phyloP scores from a whole-genome alignment of 2,113 vertebrate species.

The Coracopsis vasa region DNA sequence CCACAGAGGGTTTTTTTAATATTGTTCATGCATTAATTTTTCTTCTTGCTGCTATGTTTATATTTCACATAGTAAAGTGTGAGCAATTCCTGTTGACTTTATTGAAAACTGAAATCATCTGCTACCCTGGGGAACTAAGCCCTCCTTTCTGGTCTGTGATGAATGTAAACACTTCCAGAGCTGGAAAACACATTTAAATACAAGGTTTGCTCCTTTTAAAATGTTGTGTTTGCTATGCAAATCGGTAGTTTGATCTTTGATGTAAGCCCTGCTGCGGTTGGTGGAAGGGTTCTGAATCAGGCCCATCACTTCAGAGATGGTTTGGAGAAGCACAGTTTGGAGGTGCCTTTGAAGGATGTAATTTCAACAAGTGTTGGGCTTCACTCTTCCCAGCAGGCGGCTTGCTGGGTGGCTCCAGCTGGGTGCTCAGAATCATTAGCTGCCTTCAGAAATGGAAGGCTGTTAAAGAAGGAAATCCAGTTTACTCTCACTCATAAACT shows the following conservation, averaged over 20 bases:
- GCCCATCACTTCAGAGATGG: rapidly evolving
- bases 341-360: neutral
- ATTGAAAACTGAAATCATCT: neutral
- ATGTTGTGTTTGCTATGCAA: neutral
- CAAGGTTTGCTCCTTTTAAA: neutral
- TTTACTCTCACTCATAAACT: neutral
- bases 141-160: neutral
- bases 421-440: neutral
- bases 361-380: neutral
- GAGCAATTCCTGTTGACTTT: neutral
- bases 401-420: neutral
- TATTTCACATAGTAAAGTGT: neutral
- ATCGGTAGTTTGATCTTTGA: neutral
- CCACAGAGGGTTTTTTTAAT: neutral
- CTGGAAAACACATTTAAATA: neutral
- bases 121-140: neutral
- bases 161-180: neutral
- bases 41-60: neutral
- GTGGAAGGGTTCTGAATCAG: neutral
- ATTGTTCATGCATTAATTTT: neutral
- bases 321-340: neutral
- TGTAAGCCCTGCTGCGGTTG: neutral
- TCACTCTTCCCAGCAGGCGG: neutral
- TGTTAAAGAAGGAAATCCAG: neutral
- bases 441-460: neutral